phyloP scores from a whole-genome alignment of 2,797 vertebrate genomes.

The Taenioides sp. region DNA sequence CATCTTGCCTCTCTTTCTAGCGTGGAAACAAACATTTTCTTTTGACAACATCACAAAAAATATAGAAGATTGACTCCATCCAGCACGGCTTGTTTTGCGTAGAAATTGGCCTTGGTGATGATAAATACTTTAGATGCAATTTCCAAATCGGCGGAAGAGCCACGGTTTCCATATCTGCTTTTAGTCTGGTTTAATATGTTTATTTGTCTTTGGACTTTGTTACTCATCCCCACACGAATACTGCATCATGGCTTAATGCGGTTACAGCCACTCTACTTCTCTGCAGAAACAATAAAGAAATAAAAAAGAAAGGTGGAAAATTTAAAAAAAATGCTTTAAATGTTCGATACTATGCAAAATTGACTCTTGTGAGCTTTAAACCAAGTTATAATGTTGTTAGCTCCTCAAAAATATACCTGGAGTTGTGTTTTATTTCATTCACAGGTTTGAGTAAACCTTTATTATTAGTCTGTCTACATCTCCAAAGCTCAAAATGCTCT shows the following conservation, averaged over 20 bases:
- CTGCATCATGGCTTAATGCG: conserved; percentile 31
- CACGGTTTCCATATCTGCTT: conserved; percentile 45
- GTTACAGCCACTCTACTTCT: conserved; percentile 37
- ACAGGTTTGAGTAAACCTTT: too few species aligned
- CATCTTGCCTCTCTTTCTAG: conserved; percentile 22
- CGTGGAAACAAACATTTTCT: conserved; percentile 45
- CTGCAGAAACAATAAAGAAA: conserved; percentile 15
- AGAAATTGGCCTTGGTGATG: conserved; percentile 24
- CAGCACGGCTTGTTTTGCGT: conserved; percentile 37
- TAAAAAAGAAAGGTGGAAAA: not conserved
- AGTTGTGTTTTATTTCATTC: too few species aligned
- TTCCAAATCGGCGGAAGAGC: conserved; percentile 46
- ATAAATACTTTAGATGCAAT: conserved; percentile 49
- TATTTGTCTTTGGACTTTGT: conserved; percentile 63
- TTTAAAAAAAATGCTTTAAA: too few species aligned
- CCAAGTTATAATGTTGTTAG: too few species aligned
- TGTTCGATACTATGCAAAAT: too few species aligned
- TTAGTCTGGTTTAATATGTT: conserved; percentile 56
- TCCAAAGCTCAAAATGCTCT: too few species aligned
- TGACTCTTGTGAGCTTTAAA: too few species aligned
- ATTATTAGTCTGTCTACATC: too few species aligned
- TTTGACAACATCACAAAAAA: conserved; percentile 18
- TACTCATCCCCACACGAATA: conserved; percentile 50
- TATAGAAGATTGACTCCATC: conserved; percentile 31
- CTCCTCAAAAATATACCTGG: too few species aligned